Percentiles rank a stretch among this genome's conserved stretches.
Conservation (phyloP, 2,797 vertebrate genomes). For the Zalophus californianus region DNA sequence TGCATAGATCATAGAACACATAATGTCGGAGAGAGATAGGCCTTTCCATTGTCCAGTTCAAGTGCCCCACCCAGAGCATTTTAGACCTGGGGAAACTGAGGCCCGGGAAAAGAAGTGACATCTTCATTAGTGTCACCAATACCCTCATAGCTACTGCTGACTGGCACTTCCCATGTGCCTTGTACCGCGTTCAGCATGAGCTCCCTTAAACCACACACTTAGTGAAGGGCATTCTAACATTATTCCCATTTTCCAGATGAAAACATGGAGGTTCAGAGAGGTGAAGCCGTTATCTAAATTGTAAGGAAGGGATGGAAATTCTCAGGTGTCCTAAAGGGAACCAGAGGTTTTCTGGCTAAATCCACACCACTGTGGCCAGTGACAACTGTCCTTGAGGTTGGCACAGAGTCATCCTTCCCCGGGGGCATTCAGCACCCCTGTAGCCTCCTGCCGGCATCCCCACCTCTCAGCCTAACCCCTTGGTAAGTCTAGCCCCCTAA, state of each 20-base stretch:
- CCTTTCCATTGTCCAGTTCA: neutral
- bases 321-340: neutral
- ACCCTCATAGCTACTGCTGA: fast-evolving
- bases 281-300: neutral
- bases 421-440: neutral
- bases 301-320: neutral
- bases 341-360: neutral
- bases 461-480: neutral
- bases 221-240: fast-evolving
- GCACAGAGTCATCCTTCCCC: neutral
- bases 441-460: neutral
- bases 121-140: fast-evolving
- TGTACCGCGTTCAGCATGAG: fast-evolving
- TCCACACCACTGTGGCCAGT: neutral
- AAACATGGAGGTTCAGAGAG: neutral
- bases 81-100: constrained; percentile 14
- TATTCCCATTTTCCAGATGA: neutral
- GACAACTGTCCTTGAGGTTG: neutral
- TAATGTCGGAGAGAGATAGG: neutral
- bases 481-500: neutral
- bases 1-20: fast-evolving
- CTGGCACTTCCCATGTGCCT: fast-evolving
- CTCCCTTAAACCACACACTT: too few relatives aligned
- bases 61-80: neutral
- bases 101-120: neutral